Base-by-base conservation (phyloP, 2,113 vertebrate genomes). In the Halcyon senegalensis region DNA sequence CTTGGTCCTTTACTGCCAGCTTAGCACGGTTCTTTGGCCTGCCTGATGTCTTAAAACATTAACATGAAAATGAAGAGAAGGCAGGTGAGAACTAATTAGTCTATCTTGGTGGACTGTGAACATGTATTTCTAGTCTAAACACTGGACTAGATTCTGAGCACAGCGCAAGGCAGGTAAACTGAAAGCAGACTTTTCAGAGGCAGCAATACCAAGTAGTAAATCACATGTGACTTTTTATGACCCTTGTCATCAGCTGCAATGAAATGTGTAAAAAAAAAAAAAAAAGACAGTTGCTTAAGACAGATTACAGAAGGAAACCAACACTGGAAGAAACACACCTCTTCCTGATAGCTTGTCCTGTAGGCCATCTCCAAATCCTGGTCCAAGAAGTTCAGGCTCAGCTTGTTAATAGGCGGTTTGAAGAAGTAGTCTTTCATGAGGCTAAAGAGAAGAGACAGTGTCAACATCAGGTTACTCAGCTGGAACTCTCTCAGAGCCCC, bases 381-480 rank as follows among this genome's bases (percentile, higher is more conserved):
- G 87, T 99, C 98, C 95, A 99, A 97, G 98, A 99, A 99, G 97
- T 99, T 99, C 92, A 99, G 98, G 98, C 99, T 99, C 97, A 99
- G 97, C 94, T 99, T 99, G 98, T 99, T 99, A 95, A 99, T 99
- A 33, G 99, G 99, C 0, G 99, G 99, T 87, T 99, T 99, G 97
- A 99, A 99, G 98, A 99, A 99, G 97, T 99, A 99, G 94, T 99
- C 99, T 94, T 99, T 99, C 99, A 99, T 99, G 96, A 99, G 97
- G 97, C 99, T 99, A 77, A 37, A 92, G 85, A 97, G 96, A 92
- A 87, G 87, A 97, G 72, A 95, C 1, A 7, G 15, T 12, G 87
- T 4, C 62, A 92, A 50, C 68, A 44, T 78, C 66, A 93, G 76
- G 73, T 88, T 66, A 78, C 70, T 68, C 60, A 75, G 43, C 39